phyloP scores from a whole-genome alignment of 92 coral and sea anemone species.

The Epizoanthus rinbou region DNA sequence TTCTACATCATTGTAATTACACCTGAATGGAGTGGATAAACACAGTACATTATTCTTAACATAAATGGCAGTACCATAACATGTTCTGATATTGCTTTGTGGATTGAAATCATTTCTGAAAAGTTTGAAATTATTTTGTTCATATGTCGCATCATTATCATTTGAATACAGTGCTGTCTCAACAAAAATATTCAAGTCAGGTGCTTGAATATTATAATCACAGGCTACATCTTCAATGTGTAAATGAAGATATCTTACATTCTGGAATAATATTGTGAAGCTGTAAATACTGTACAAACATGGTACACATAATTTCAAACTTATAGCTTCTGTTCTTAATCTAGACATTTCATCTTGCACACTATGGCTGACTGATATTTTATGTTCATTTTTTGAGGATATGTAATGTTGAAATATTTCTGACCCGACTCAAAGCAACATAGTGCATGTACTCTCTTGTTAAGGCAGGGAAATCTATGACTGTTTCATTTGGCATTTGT shows the following conservation, averaged over 20 bases:
- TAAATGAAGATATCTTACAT: constrained; percentile 52
- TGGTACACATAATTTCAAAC: constrained; percentile 35
- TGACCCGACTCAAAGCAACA: constrained; percentile 67
- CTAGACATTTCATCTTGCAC: constrained; percentile 71
- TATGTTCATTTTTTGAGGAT: constrained; percentile 66
- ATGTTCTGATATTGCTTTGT: constrained; percentile 38
- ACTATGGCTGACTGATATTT: constrained; percentile 58
- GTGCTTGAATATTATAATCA: constrained; percentile 61
- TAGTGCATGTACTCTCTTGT: constrained; percentile 69
- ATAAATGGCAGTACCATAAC: constrained; percentile 55
- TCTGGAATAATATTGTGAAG: constrained; percentile 44
- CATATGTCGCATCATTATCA: constrained; percentile 49
- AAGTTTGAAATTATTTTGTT: constrained; percentile 45
- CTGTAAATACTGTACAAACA: not conserved
- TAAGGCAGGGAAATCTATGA: constrained; percentile 65
- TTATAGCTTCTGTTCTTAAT: constrained; percentile 63
- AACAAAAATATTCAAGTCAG: constrained; percentile 58
- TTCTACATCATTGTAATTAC: constrained; percentile 60
- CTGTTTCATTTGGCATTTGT: constrained; percentile 72
- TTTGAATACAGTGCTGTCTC: constrained; percentile 49
- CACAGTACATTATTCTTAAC: constrained; percentile 36
- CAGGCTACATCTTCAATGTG: constrained; percentile 51
- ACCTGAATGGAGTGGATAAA: constrained; percentile 41
- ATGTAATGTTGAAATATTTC: constrained; percentile 62
- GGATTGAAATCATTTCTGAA: constrained; percentile 56